These are phyloP conservation scores for Drosophila tripunctata DNA, from an alignment of 2,888 invertebrate genomes.

Conservation along the genomic window DNA sequence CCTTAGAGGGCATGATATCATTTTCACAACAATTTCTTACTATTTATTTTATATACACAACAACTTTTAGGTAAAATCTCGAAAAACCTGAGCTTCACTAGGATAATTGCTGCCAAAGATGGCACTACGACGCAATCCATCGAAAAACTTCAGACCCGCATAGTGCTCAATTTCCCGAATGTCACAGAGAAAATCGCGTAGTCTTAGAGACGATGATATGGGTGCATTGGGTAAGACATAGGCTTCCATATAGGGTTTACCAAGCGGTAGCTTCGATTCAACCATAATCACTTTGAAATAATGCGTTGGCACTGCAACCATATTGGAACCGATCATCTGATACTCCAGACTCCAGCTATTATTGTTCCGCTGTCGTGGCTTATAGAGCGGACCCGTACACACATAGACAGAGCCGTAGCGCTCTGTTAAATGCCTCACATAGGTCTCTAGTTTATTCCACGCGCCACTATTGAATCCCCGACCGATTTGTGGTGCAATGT, in stretches of 20 bases:
- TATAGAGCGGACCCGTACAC: conserved; percentile 94
- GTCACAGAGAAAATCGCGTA: conserved; percentile 91
- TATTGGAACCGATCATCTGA: conserved; percentile 95
- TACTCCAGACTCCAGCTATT: conserved; percentile 93
- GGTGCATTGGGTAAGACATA: conserved; percentile 96
- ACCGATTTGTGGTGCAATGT: conserved; percentile 98
- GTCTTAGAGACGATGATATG: conserved; percentile 90
- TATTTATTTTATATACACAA: neutral
- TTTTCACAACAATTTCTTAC: neutral
- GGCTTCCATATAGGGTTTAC: conserved; percentile 92
- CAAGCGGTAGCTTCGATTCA: conserved; percentile 86
- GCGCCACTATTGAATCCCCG: conserved; percentile 93
- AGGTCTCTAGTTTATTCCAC: conserved; percentile 94
- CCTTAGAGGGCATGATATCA: too few species aligned
- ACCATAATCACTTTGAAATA: conserved; percentile 97
- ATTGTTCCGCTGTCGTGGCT: conserved; percentile 91
- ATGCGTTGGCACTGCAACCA: conserved; percentile 98
- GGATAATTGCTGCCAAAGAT: conserved; percentile 84
- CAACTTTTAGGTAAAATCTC: conserved; percentile 47
- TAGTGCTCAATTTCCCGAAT: conserved; percentile 95
- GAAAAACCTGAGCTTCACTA: conserved; percentile 60
- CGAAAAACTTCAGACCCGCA: conserved; percentile 95
- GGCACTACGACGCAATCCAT: conserved; percentile 89
- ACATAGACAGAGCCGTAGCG: conserved; percentile 92
- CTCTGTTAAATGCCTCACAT: conserved; percentile 90